Percentiles rank a stretch among this genome's conserved stretches.
Conservation (phyloP, 1,140 invertebrate species). For the Atta texana region DNA sequence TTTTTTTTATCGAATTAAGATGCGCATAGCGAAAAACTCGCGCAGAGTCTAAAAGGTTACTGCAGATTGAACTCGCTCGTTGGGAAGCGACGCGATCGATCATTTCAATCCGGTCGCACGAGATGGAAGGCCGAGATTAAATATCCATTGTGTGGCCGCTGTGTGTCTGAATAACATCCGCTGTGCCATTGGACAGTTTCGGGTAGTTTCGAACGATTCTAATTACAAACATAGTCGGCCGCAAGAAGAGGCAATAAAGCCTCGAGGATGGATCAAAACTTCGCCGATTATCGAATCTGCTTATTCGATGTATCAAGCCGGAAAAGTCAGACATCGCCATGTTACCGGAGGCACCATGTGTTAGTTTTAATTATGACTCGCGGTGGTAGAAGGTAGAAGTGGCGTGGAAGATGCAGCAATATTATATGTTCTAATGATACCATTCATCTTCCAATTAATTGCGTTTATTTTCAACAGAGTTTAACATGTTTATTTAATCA, state of each 20-base stretch:
- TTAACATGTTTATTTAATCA: neutral
- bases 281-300: constrained; percentile 54
- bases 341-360: neutral
- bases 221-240: constrained; percentile 57
- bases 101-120: constrained; percentile 47
- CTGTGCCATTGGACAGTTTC: constrained; percentile 4
- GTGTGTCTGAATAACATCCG: constrained; percentile 52
- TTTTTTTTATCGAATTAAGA: constrained; percentile 39
- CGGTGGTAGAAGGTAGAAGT: neutral
- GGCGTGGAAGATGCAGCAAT: neutral
- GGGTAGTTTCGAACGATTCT: constrained; percentile 55
- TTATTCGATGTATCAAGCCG: constrained; percentile 16
- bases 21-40: constrained; percentile 9
- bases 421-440: constrained; percentile 20
- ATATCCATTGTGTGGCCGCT: constrained; percentile 58
- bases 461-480: neutral
- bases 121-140: constrained; percentile 56
- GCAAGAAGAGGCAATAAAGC: constrained; percentile 46
- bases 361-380: constrained; percentile 34
- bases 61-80: constrained; percentile 5
- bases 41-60: constrained; percentile 10
- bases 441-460: constrained; percentile 16
- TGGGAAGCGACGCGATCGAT: constrained; percentile 54
- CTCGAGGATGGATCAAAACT: constrained; percentile 28
- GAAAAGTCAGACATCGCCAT: constrained; percentile 33